These are phyloP conservation scores for Columba livia DNA, from an alignment of 2,113 vertebrate genomes.

Conservation along the genomic window DNA sequence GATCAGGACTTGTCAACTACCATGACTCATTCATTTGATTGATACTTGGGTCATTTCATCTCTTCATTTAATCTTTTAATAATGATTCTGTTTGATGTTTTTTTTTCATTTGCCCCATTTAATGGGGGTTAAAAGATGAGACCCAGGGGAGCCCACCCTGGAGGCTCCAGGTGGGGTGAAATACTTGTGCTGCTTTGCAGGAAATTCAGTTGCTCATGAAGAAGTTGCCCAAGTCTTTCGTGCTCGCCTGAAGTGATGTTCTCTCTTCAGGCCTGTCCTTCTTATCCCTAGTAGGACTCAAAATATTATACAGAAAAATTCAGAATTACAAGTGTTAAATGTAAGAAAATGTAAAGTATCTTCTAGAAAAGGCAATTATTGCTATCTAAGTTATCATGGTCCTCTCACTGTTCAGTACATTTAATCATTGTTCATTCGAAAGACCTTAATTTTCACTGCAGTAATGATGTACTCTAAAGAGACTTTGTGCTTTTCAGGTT, in stretches of 20 bases:
- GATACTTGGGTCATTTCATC: accelerated
- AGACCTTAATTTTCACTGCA: not conserved
- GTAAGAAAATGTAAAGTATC: not conserved
- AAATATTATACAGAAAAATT: not conserved
- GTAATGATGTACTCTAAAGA: not conserved
- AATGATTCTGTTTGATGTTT: not conserved
- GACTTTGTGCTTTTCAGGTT: not conserved
- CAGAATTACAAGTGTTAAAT: not conserved
- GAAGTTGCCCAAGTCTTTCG: not conserved
- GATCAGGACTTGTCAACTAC: not conserved
- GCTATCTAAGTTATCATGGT: not conserved
- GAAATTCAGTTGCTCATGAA: not conserved
- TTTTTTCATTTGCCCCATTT: not conserved
- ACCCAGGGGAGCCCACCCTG: not conserved
- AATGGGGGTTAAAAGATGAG: not conserved
- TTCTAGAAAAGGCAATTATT: not conserved
- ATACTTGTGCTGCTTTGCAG: not conserved
- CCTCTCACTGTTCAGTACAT: not conserved
- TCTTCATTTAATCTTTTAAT: not conserved
- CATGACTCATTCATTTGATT: not conserved
- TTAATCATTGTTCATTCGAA: not conserved
- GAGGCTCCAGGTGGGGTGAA: not conserved
- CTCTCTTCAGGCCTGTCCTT: not conserved
- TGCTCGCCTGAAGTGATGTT: not conserved
- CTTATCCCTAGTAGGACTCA: not conserved